Evolutionary conservation across 2,888 invertebrate genomes (phyloP).

Genomic region (Drosophila birchii): DNA sequence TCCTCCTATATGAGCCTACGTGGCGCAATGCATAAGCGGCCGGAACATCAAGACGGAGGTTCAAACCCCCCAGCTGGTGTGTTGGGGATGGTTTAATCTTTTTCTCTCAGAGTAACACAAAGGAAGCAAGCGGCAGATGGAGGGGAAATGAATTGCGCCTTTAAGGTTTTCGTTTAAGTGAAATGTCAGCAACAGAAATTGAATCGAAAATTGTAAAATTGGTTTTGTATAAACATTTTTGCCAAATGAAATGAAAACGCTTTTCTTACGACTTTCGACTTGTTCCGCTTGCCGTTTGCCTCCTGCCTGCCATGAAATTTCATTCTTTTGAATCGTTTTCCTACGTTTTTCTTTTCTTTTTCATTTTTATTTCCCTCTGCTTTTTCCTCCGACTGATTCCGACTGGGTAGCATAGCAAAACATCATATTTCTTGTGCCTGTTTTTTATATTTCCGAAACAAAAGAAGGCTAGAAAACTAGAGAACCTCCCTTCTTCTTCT

Average conservation of each 20-base stretch:
- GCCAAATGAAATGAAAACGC: constrained; percentile 78
- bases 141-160: constrained; percentile 74
- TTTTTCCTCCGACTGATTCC: constrained; percentile 37
- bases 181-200: constrained; percentile 85
- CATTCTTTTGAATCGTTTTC: constrained; percentile 31
- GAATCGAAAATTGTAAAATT: constrained; percentile 82
- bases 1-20: too few species aligned
- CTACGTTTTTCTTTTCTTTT: constrained; percentile 7
- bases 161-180: constrained; percentile 85
- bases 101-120: constrained; percentile 3
- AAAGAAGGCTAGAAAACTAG: constrained; percentile 45
- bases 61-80: too few species aligned
- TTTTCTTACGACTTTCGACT: constrained; percentile 64
- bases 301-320: constrained; percentile 51
- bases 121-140: not conserved
- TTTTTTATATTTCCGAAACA: constrained; percentile 74
- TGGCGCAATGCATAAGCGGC: too few species aligned
- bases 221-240: constrained; percentile 80
- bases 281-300: constrained; percentile 24
- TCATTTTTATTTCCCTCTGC: constrained; percentile 6
- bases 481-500: not conserved
- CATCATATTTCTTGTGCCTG: constrained; percentile 75
- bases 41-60: too few species aligned
- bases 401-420: constrained; percentile 43
- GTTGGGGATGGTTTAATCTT: too few species aligned